Base-by-base conservation (phyloP, 2,113 vertebrate genomes). In the Petromus typicus region DNA sequence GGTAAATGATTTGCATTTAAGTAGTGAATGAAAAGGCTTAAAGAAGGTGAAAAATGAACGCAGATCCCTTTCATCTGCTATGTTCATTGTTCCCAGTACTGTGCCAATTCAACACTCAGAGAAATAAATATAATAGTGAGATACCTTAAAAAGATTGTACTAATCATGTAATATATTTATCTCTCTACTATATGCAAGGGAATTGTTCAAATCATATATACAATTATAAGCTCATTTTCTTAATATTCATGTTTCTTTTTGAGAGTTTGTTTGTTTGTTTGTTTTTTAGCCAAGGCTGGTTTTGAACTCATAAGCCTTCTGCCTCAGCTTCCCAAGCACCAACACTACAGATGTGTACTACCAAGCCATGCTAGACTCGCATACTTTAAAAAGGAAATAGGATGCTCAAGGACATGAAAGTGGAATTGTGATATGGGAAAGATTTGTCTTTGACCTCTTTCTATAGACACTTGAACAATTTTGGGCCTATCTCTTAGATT, bases 161-260 rank as follows among this genome's bases (percentile, higher is more conserved):
- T 63, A 93, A 57, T 37, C 67, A 85, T 61, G 37, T 57, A 80
- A 87, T 88, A 81, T 80, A 94, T 89, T 93, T 86, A 83, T 66
- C 25, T 82, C 4, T 43, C 30, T 87, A 63, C 61, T 91, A 37
- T 40, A 59, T 88, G 43, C 32, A 66, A 89, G 23, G 16, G 40
- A 83, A 84, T 73, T 51, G 54, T 78, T 78, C 63, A 91, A 73
- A 23, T 91, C 51, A 73, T 51, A 56, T 27, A 57, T 27, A 27
- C 16, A 94, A 86, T 86, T 66, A 89, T 48, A 63, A 51, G 48
- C 48, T 86, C 43, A 69, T 43, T 69, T 80, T 59, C 30, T 82
- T 57, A 57, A 56, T 51, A 13, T 78, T 78, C 16, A 34, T 78
- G 30, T 20, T 54, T 8, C 48, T 54, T 51, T 16, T 78, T 54